These are phyloP conservation scores for Sphaerophoria taeniata DNA, from an alignment of 2,888 invertebrate species.

Conservation along the genomic window DNA sequence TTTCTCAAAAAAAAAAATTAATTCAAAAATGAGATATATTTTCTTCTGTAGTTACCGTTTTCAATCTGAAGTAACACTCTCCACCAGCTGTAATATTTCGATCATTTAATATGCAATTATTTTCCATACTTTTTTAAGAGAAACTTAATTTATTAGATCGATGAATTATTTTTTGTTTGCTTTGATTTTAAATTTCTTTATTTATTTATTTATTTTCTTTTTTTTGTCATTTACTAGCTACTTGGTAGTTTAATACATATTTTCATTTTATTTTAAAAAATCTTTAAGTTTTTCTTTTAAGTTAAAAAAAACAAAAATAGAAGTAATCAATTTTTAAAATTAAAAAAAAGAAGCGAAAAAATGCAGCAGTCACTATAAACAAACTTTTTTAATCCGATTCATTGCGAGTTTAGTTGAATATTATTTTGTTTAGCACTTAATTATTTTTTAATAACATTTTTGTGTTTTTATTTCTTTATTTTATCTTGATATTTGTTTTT, in stretches of 20 bases:
- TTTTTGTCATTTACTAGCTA: constrained; percentile 24
- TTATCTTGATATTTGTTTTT: background rate
- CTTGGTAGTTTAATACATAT: constrained; percentile 4
- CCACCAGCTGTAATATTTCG: constrained; percentile 76
- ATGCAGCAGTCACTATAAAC: constrained; percentile 21
- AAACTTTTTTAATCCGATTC: constrained; percentile 30
- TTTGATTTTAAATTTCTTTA: constrained; percentile 19
- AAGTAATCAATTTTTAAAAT: background rate
- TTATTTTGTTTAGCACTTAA: background rate
- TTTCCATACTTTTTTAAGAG: constrained; percentile 56
- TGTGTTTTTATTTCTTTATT: background rate
- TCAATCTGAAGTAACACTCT: constrained; percentile 75
- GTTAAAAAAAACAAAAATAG: background rate
- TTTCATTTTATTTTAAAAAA: background rate
- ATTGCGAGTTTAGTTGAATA: constrained; percentile 5
- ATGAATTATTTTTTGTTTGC: constrained; percentile 26
- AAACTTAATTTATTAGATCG: background rate
- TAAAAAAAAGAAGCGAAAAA: background rate
- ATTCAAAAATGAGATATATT: constrained; percentile 1
- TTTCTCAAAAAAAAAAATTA: background rate
- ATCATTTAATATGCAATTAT: constrained; percentile 70
- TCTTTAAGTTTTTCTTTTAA: background rate
- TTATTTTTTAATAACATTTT: background rate
- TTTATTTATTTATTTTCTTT: background rate
- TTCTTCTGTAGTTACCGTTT: constrained; percentile 66